phyloP scores from a whole-genome alignment of 2,888 invertebrate genomes.

The Cactoblastis cactorum region DNA sequence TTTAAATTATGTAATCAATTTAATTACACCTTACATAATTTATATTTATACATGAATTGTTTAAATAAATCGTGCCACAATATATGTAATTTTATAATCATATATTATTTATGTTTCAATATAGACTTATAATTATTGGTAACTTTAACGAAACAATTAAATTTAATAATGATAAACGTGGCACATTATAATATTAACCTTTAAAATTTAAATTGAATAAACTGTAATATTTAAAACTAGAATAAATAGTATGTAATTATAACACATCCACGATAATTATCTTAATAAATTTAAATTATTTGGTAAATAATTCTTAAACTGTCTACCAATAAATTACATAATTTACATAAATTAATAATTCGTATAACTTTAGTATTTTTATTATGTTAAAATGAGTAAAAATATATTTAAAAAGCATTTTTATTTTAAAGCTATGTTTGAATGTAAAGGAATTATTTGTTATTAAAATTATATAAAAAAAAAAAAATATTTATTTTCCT shows the following conservation, averaged over 20 bases:
- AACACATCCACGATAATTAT: slow-evolving; percentile 6
- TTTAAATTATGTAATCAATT: background rate
- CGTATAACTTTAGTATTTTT: slow-evolving; percentile 1
- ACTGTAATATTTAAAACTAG: background rate
- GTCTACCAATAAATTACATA: background rate
- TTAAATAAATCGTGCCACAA: background rate
- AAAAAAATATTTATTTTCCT: background rate
- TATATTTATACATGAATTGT: background rate
- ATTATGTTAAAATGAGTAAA: background rate
- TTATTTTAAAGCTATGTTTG: background rate
- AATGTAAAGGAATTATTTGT: background rate
- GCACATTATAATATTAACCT: background rate
- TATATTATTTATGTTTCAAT: background rate
- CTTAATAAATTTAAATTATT: background rate
- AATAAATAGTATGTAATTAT: background rate
- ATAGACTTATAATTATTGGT: background rate
- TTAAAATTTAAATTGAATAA: background rate
- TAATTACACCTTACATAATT: background rate
- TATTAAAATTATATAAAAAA: background rate
- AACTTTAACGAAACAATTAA: background rate
- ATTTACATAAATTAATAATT: slow-evolving; percentile 15
- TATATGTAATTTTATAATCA: background rate
- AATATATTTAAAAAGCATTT: background rate
- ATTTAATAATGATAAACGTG: background rate
- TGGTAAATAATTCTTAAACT: slow-evolving; percentile 6